Conservation (phyloP, 2,113 vertebrate species). For the Turdus rufiventris region DNA sequence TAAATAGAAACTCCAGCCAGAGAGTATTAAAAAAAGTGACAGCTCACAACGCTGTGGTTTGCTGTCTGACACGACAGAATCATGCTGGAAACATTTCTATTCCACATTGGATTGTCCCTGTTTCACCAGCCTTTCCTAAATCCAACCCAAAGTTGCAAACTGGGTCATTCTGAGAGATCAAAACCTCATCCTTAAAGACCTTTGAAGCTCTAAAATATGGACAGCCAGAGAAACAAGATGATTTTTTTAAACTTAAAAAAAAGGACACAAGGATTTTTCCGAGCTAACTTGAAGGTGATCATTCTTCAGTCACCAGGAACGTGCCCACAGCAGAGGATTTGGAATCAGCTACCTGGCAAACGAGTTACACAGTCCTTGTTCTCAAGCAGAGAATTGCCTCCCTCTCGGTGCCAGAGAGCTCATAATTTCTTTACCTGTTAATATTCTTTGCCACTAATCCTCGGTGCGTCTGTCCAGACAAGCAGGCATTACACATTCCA, state of each 20-base stretch:
- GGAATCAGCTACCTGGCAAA: slow-evolving; percentile 23
- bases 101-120: background rate
- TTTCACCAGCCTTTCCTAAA: background rate
- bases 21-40: background rate
- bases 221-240: background rate
- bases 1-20: background rate
- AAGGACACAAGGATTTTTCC: background rate
- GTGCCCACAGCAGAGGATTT: background rate
- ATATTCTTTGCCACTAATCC: slow-evolving; percentile 63
- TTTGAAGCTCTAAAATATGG: accelerated
- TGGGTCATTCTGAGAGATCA: background rate
- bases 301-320: background rate
- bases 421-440: slow-evolving; percentile 55
- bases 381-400: background rate
- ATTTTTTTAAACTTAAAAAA: background rate
- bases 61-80: background rate
- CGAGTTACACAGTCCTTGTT: background rate
- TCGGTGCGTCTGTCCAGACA: slow-evolving; percentile 56
- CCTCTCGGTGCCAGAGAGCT: slow-evolving; percentile 11
- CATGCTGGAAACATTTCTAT: background rate
- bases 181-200: background rate
- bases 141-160: background rate
- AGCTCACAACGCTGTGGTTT: background rate
- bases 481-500: slow-evolving; percentile 66
- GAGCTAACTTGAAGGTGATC: background rate